Percentiles rank a stretch among this genome's conserved stretches.
phyloP scores from a whole-genome alignment of 2,113 vertebrate species.

The Patagioenas fasciata region DNA sequence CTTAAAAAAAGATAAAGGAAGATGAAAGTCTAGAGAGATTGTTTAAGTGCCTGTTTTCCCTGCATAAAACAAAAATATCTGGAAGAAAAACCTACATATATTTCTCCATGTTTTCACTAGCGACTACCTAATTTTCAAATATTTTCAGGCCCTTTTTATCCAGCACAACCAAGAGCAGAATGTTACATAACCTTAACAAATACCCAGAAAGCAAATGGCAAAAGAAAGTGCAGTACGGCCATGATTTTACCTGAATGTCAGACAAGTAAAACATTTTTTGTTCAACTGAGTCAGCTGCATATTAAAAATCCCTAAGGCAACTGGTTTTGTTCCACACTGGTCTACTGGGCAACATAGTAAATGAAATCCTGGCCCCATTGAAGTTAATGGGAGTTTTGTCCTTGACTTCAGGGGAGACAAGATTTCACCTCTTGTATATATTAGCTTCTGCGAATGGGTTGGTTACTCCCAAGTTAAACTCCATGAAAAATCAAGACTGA shows the following conservation, averaged over 20 bases:
- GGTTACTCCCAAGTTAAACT: conserved; percentile 24
- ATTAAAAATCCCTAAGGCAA: not conserved
- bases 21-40: not conserved
- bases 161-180: not conserved
- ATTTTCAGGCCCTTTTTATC: not conserved
- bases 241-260: not conserved
- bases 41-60: not conserved
- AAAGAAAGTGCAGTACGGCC: not conserved
- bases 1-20: not conserved
- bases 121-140: not conserved
- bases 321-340: not conserved
- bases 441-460: not conserved
- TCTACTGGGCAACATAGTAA: not conserved
- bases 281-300: not conserved
- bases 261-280: not conserved
- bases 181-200: not conserved
- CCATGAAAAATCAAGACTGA: not conserved
- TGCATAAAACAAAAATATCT: not conserved
- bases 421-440: not conserved
- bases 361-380: not conserved
- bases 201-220: not conserved
- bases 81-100: not conserved
- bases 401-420: not conserved
- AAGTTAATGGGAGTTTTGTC: conserved; percentile 15
- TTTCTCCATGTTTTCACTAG: not conserved